A percentile compares a stretch with the other conserved stretches of the same genome.
Evolutionary conservation across 1,140 invertebrate genomes (phyloP).

Genomic region (Monochamus saltuarius): DNA sequence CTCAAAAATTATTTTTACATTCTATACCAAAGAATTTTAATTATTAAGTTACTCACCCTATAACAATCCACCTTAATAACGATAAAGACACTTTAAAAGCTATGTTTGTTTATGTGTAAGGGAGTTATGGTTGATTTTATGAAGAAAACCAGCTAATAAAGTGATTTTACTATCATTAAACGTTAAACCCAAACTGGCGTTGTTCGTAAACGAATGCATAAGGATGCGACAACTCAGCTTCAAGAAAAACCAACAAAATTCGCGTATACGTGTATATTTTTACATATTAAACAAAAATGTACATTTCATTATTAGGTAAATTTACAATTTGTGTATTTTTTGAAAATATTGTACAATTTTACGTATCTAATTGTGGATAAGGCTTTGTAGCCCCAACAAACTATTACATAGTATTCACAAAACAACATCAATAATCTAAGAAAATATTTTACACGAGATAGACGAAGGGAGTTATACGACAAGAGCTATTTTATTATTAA

Average conservation of each 20-base stretch:
- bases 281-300: slow-evolving; percentile 38
- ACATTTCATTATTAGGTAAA: slow-evolving; percentile 23
- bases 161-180: no score
- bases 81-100: no score
- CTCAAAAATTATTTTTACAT: neutral
- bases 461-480: slow-evolving; percentile 19
- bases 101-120: no score
- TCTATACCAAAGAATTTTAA: neutral
- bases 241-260: slow-evolving; percentile 20
- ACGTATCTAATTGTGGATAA: slow-evolving; percentile 47
- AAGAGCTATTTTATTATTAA: slow-evolving; percentile 25
- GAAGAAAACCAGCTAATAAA: no score
- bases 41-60: slow-evolving; percentile 1
- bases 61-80: neutral
- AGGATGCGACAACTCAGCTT: slow-evolving; percentile 19
- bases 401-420: slow-evolving; percentile 38
- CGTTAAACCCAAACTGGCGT: neutral
- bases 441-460: slow-evolving; percentile 37
- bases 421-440: slow-evolving; percentile 42
- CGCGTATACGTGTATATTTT: slow-evolving; percentile 46
- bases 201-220: neutral
- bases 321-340: slow-evolving; percentile 34
- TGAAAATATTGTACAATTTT: slow-evolving; percentile 51
- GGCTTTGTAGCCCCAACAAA: slow-evolving; percentile 21
- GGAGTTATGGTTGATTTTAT: no score